These are phyloP conservation scores for Stegostoma tigrinum DNA, from an alignment of 2,113 vertebrate genomes.

Conservation along the genomic window DNA sequence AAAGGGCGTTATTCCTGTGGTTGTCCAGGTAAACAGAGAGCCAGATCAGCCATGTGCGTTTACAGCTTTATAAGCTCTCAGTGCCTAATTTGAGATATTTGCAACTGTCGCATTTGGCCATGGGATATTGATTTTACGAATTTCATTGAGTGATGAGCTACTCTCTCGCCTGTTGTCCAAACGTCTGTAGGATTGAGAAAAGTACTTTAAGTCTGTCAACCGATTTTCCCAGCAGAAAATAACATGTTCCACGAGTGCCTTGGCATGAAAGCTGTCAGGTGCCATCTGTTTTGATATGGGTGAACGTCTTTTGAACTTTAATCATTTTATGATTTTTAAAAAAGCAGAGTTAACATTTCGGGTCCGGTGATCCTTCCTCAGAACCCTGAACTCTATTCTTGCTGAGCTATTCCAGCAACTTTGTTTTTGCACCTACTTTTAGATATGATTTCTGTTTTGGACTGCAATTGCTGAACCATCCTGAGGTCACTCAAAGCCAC, in stretches of 20 bases:
- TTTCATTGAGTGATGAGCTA: neutral
- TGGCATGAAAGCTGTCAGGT: neutral
- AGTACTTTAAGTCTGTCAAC: neutral
- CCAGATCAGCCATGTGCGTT: neutral
- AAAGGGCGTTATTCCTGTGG: neutral
- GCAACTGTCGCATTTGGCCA: neutral
- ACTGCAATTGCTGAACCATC: too few species aligned
- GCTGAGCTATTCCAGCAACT: too few species aligned
- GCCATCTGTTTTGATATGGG: neutral
- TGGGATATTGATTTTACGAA: neutral
- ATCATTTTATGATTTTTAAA: neutral
- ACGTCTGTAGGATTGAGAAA: neutral
- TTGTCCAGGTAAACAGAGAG: neutral
- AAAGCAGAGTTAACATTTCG: too few species aligned
- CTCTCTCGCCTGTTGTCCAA: neutral
- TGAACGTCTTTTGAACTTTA: neutral
- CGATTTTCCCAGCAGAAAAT: neutral
- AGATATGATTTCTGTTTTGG: too few species aligned
- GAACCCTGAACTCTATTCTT: too few species aligned
- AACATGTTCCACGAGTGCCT: neutral
- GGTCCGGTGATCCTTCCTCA: too few species aligned
- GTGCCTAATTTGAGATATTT: neutral
- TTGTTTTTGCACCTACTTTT: too few species aligned
- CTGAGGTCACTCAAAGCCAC: too few species aligned
- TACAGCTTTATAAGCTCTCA: neutral